A percentile compares a stretch with the other conserved stretches of the same genome.
Evolutionary conservation across 2,113 vertebrate genomes (phyloP).

Genomic region (Thamnaconus septentrionalis): DNA sequence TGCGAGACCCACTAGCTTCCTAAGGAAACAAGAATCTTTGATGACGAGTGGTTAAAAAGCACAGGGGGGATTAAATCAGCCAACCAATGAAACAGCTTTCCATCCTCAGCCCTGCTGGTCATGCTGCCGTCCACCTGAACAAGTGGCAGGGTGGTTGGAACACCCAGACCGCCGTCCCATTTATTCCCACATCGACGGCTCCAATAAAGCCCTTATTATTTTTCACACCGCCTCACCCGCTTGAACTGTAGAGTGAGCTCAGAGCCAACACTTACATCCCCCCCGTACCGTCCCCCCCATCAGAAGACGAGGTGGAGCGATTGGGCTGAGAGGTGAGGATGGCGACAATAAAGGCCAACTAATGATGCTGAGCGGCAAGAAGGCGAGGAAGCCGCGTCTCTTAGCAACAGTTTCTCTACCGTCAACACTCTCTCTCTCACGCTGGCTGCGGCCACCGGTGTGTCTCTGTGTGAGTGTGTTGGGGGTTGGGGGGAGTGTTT

Average conservation of each 20-base stretch:
- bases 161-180: too few species aligned
- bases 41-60: too few species aligned
- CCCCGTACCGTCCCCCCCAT: neutral
- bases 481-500: neutral
- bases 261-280: neutral
- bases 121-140: too few species aligned
- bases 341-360: slow-evolving; percentile 64
- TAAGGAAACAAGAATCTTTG: too few species aligned
- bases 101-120: too few species aligned
- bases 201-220: too few species aligned
- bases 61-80: too few species aligned
- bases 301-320: neutral
- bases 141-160: too few species aligned
- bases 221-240: too few species aligned
- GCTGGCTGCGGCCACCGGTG: neutral
- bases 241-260: neutral
- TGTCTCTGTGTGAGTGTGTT: slow-evolving; percentile 5
- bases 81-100: too few species aligned
- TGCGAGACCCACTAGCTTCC: too few species aligned
- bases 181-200: too few species aligned
- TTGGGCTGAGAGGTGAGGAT: slow-evolving; percentile 36
- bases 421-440: slow-evolving; percentile 16
- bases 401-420: slow-evolving; percentile 68
- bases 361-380: slow-evolving; percentile 61
- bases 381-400: slow-evolving; percentile 57